Evolutionary conservation across 2,113 vertebrate species (phyloP), one percentile per base, ranked within the genome.

Genomic region (Ictalurus punctatus): DNA sequence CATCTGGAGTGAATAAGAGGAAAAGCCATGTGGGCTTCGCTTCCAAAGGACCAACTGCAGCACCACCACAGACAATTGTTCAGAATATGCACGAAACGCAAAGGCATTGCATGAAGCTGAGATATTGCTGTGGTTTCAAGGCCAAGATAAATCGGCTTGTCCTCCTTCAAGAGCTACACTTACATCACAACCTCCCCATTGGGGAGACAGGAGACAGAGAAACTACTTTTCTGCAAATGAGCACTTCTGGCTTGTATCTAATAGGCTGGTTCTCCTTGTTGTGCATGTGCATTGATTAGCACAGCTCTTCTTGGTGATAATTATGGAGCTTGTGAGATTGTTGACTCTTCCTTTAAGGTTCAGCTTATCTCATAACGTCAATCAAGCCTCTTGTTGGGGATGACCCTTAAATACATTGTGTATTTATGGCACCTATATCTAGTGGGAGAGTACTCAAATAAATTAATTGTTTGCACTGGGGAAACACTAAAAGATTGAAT

Each of bases 1-100:
- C 95, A 95, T 95, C 95, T 95, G 95, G 95, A 95, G 92, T 92
- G 92, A 95, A 95, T 95, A 94, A 96, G 79, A 85, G 17, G 16
- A 69, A 90, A 92, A 91, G 91, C 90, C 89, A 92, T 93, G 91
- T 92, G 93, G 93, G 92, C 14, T 87, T 85, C 61, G 91, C 92
- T 91, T 89, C 92, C 92, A 92, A 90, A n/a, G 91, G 90, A 92
- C 91, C 83, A 48, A 93, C 90, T 61, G 52, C 90, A 93, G 85
- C 90, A 91, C 85, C 37, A 88, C 88, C 91, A 44, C 79, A 91
- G 88, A 86, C 86, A 90, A 79, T 88, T 85, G 91, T 89, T 92
- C 86, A 63, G 92, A 92, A 90, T 91, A 90, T 93, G 88, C 91
- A 88, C n/a, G 63, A 89, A 87, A 80, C 54, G 13, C 74, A 21